These are phyloP conservation scores for crab-eating macaque (Macaca fascicularis) DNA, from an alignment of 2,113 vertebrate genomes.

Conservation along the genomic window T2T-MFA8v1.1 NC_088380.1:81354001-81354500, in stretches of 20 bases:
- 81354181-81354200: too few relatives aligned
- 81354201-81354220: neutral
- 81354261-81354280: neutral
- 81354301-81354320: fast-evolving
- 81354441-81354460: neutral
- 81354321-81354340: neutral
- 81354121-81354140: neutral
- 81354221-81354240: neutral
- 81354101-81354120: neutral
- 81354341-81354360: neutral
- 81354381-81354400: too few relatives aligned
- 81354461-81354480: neutral
- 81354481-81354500: neutral
- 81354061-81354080: neutral
- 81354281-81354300: neutral
- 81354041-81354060: neutral
- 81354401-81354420: neutral
- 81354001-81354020: neutral
- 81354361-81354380: neutral
- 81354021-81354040: neutral
- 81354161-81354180: neutral
- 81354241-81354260: neutral
- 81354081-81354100: neutral
- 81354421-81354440: neutral
- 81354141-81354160: neutral